These are phyloP conservation scores for Lepisosteus osseus DNA, from an alignment of 2,113 vertebrate species.

Conservation along the genomic window DNA sequence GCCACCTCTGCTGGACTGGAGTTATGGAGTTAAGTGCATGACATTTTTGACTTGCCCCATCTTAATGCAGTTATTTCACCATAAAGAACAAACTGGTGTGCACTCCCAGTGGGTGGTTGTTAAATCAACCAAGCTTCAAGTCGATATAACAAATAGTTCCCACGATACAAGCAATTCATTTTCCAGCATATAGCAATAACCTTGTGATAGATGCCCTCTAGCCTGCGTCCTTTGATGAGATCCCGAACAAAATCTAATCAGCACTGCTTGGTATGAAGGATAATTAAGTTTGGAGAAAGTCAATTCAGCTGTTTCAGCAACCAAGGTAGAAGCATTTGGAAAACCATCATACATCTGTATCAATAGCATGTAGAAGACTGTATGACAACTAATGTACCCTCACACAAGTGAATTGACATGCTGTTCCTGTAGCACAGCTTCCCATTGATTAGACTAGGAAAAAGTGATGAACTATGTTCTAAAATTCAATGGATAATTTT, in stretches of 20 bases:
- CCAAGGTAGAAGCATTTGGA: neutral
- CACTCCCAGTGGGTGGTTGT: slow-evolving; percentile 3
- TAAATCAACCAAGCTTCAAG: slow-evolving; percentile 20
- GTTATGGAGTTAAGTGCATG: neutral
- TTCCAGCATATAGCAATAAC: slow-evolving; percentile 11
- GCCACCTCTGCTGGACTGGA: neutral
- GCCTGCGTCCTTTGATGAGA: neutral
- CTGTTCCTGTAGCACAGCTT: neutral
- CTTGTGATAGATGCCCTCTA: slow-evolving; percentile 17
- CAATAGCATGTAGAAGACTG: slow-evolving; percentile 1
- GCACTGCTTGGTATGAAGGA: neutral
- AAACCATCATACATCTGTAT: neutral
- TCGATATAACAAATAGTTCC: slow-evolving; percentile 22
- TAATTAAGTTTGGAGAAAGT: slow-evolving; percentile 17
- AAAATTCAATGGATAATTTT: too few species aligned
- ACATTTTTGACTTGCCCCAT: neutral
- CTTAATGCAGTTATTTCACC: slow-evolving; percentile 7
- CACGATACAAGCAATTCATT: slow-evolving; percentile 20
- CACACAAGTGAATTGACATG: neutral
- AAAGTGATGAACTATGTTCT: too few species aligned
- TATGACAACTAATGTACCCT: neutral
- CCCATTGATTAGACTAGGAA: neutral
- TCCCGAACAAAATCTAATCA: slow-evolving; percentile 26
- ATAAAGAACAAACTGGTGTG: neutral
- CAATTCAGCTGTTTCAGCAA: slow-evolving; percentile 17